Conservation (phyloP, 2,888 invertebrate species). For the Lasioglossum oenotherae region DNA sequence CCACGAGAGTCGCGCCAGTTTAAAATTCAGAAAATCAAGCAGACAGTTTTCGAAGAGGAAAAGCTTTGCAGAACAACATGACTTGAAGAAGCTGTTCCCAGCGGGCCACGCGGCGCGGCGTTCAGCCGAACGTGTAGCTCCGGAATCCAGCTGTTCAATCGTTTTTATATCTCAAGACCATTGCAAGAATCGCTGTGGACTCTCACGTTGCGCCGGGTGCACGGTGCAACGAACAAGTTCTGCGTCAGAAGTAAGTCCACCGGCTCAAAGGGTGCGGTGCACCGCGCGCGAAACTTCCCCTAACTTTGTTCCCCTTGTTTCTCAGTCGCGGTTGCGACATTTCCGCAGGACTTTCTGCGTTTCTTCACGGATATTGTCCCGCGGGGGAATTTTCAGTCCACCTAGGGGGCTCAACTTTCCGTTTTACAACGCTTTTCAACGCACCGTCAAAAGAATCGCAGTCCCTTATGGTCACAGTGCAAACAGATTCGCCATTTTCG, state of each 20-base stretch:
- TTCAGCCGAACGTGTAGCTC: neutral
- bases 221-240: constrained; percentile 16
- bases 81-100: neutral
- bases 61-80: neutral
- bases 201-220: neutral
- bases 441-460: neutral
- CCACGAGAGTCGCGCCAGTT: neutral
- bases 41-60: neutral
- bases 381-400: constrained; percentile 4
- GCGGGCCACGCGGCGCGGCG: neutral
- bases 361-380: constrained; percentile 44
- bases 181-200: neutral
- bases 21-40: neutral
- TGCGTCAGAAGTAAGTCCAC: constrained; percentile 34
- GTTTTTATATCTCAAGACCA: constrained; percentile 16
- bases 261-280: constrained; percentile 28
- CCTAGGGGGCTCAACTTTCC: neutral
- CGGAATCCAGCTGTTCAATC: neutral
- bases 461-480: neutral
- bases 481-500: neutral
- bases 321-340: constrained; percentile 16
- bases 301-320: constrained; percentile 47
- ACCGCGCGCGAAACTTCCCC: constrained; percentile 18
- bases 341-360: constrained; percentile 33
- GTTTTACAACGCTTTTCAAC: neutral